Evolutionary conservation across 2,113 vertebrate species (phyloP).

Genomic region (Elachura formosa): DNA sequence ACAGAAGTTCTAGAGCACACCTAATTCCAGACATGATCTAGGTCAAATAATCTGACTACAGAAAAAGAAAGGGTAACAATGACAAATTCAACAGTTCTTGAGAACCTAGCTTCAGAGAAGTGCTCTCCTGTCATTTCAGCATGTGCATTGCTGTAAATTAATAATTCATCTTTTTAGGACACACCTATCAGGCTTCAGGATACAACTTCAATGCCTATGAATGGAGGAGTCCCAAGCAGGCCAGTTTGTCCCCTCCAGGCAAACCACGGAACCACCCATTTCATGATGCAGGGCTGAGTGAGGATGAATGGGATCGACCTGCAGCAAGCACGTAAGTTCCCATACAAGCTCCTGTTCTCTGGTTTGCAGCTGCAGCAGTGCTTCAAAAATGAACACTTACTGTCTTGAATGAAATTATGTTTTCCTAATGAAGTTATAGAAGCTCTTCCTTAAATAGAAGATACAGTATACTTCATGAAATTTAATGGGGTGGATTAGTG

Average conservation of each 20-base stretch:
- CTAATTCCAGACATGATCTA: neutral
- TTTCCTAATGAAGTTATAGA: neutral
- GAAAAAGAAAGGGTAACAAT: neutral
- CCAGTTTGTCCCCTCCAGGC: conserved; percentile 80
- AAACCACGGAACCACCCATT: conserved; percentile 83
- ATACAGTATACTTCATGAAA: neutral
- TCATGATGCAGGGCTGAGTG: conserved; percentile 84
- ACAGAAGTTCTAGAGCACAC: neutral
- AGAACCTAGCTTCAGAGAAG: neutral
- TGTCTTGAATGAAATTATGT: neutral
- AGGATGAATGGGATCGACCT: conserved; percentile 90
- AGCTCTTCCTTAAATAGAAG: neutral
- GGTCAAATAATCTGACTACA: neutral
- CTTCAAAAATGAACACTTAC: neutral
- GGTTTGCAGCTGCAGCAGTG: neutral
- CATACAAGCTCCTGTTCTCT: neutral
- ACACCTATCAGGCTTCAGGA: conserved; percentile 84
- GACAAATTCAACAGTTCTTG: neutral
- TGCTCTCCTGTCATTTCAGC: neutral
- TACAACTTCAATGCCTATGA: conserved; percentile 89
- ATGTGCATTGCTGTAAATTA: neutral
- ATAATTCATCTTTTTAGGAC: conserved; percentile 64
- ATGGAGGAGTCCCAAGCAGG: conserved; percentile 89
- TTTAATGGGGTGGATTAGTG: neutral
- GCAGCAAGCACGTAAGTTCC: conserved; percentile 80